Percentiles rank a stretch among this genome's conserved stretches.
Evolutionary conservation across 2,797 vertebrate genomes (phyloP).

Genomic region (Takifugu rubripes): DNA sequence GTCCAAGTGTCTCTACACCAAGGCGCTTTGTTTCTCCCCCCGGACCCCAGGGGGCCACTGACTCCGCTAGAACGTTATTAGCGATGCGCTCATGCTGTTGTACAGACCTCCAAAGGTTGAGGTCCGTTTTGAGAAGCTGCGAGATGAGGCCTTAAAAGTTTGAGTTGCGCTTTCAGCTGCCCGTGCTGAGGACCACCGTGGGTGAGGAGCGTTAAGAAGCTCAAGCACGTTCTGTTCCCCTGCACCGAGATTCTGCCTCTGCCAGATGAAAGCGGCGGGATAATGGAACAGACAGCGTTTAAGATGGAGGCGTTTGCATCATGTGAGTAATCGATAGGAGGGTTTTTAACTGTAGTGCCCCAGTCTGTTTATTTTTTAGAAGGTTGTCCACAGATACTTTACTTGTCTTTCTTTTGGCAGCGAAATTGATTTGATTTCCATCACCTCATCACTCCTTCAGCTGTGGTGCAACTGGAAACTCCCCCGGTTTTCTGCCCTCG

Average conservation of each 20-base stretch:
- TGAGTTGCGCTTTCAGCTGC: conserved; percentile 20
- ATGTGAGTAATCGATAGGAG: conserved; percentile 8
- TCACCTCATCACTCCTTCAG: conserved; percentile 3
- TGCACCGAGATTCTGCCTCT: conserved; percentile 16
- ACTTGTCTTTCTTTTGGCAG: conserved; percentile 11
- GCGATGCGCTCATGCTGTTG: too few species aligned
- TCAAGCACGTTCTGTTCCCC: conserved; percentile 36
- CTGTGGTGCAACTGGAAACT: conserved; percentile 1
- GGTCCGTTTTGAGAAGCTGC: conserved; percentile 47
- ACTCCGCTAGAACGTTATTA: conserved; percentile 10
- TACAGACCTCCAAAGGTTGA: conserved; percentile 36
- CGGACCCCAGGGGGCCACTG: conserved; percentile 4
- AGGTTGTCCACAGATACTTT: conserved; percentile 2
- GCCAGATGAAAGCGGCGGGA: conserved; percentile 48
- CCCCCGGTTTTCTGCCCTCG: conserved; percentile 3
- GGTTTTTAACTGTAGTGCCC: conserved; percentile 2
- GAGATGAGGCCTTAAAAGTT: conserved; percentile 46
- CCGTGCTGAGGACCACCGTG: conserved; percentile 43
- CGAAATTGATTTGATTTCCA: background rate
- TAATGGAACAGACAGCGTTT: conserved; percentile 19
- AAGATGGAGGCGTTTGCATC: background rate
- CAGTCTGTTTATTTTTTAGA: too few species aligned
- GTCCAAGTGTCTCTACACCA: background rate
- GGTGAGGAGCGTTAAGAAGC: conserved; percentile 39
- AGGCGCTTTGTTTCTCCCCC: conserved; percentile 1